Percentiles rank a stretch among this genome's conserved stretches.
Conservation (phyloP, 2,888 invertebrate species). For the Macrophya annulata region DNA sequence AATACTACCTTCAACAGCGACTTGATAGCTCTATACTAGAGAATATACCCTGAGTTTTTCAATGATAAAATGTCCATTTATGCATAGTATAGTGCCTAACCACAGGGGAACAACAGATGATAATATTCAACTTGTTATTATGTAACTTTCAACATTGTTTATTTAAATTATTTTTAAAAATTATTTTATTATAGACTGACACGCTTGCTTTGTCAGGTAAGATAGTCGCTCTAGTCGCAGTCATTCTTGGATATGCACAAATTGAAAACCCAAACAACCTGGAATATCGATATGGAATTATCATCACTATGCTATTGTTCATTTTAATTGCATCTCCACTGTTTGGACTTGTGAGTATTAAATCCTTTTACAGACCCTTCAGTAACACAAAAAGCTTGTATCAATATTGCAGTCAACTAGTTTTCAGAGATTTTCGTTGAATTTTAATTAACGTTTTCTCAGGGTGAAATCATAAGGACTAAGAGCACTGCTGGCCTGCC, state of each 20-base stretch:
- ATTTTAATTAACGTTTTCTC: constrained; percentile 67
- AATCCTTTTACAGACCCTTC: neutral
- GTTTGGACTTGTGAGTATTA: constrained; percentile 84
- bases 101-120: neutral
- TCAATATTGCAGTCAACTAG: constrained; percentile 1
- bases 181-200: constrained; percentile 64
- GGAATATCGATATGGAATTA: constrained; percentile 86
- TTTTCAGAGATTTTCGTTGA: constrained; percentile 66
- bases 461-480: constrained; percentile 89
- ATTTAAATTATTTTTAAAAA: constrained; percentile 1
- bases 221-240: constrained; percentile 82
- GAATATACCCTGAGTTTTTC: neutral
- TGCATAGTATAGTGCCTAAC: too few relatives aligned
- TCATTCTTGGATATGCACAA: constrained; percentile 84
- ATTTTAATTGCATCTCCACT: constrained; percentile 87
- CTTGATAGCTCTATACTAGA: neutral
- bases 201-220: constrained; percentile 78
- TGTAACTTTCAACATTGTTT: neutral
- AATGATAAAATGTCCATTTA: too few relatives aligned
- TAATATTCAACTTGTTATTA: neutral
- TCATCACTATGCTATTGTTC: constrained; percentile 87
- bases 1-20: neutral
- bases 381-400: neutral
- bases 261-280: constrained; percentile 85
- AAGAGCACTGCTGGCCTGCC: constrained; percentile 94